Base-by-base conservation (phyloP, 2,113 vertebrate species). In the Athene cunicularia region DNA sequence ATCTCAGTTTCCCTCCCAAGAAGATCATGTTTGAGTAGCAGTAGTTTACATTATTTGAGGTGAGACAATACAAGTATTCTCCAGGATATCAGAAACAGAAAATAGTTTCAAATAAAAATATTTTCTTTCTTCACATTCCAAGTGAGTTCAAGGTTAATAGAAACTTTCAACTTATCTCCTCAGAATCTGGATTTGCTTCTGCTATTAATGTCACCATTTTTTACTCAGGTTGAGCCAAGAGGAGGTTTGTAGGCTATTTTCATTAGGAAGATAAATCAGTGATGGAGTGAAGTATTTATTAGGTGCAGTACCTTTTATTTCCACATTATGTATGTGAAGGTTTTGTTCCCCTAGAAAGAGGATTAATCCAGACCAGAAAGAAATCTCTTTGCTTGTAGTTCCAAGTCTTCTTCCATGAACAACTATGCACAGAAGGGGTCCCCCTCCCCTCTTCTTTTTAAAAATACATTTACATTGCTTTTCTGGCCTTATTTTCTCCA, bases 301-400 rank as follows among this genome's bases (percentile, higher is more conserved):
- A 86, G 52, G 32, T 70, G 47, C 50, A 95, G 66, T 66, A 74
- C 22, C 27, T 90, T 94, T 90, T 91, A 90, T 70, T 83, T 90
- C 71, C 62, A 70, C 60, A 76, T 75, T 45, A 71, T 13, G 8
- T n/a, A 75, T 33, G 15, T 53, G 53, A 59, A 67, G 24, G 18
- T 73, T 95, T 86, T 86, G 23, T 62, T 93, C 41, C 58, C 33
- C 23, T 74, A 77, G 63, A 76, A 80, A 60, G 16, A 85, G 32
- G 33, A 80, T 39, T 35, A 95, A 95, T 87, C 58, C 89, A 92
- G 56, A 75, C 15, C n/a, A 96, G 49, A 76, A 93, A 72, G 21
- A 89, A 91, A 82, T 3, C 23, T 91, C 37, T 76, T 85, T 50
- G 15, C 70, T 81, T 59, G 66, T 13, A 73, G 35, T 43, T 95